phyloP scores from a whole-genome alignment of 2,888 invertebrate species.

The Lepidochrysops patricia region DNA sequence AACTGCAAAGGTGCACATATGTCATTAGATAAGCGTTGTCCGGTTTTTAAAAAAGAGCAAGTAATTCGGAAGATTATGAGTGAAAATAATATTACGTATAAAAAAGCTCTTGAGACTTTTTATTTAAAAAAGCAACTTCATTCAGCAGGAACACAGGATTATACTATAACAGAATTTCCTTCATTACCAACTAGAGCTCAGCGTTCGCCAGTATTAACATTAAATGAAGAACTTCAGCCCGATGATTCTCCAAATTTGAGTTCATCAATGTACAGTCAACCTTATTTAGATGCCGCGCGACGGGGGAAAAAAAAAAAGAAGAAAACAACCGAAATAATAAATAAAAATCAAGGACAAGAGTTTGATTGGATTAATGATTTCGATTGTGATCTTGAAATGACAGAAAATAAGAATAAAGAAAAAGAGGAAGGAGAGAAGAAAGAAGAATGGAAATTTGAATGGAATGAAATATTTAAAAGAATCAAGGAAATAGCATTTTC shows the following conservation, averaged over 20 bases:
- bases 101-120: neutral
- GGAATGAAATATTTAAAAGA: neutral
- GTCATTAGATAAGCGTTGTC: conserved; percentile 24
- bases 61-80: neutral
- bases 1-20: conserved; percentile 25
- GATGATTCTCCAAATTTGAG: neutral
- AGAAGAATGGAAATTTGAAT: neutral
- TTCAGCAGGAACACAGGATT: neutral
- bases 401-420: neutral
- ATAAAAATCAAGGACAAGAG: neutral
- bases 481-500: neutral
- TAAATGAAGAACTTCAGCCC: neutral
- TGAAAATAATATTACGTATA: neutral
- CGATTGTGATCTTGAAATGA: neutral
- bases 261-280: neutral
- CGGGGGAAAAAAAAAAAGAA: too few relatives aligned
- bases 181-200: neutral
- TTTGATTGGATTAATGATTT: neutral
- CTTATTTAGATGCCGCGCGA: neutral
- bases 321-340: neutral
- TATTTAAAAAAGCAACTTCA: neutral
- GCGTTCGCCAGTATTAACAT: too few relatives aligned
- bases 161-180: neutral
- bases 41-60: conserved; percentile 23
- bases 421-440: neutral